These are phyloP conservation scores for Falco punctatus DNA, from an alignment of 2,113 vertebrate genomes.

Conservation along the genomic window DNA sequence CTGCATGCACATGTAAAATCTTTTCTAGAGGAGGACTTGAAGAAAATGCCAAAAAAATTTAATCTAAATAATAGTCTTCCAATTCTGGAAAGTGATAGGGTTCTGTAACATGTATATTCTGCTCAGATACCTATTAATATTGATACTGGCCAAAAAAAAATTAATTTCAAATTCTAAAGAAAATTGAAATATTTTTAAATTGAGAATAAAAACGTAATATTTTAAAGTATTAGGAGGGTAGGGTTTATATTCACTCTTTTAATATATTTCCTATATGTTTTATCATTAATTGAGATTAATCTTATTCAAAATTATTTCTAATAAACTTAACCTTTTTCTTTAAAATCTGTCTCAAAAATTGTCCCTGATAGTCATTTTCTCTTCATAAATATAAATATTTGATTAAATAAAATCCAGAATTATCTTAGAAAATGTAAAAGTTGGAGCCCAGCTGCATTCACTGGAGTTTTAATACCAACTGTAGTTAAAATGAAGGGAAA, in stretches of 20 bases:
- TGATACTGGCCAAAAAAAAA: not conserved
- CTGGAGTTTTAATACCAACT: not conserved
- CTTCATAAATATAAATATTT: not conserved
- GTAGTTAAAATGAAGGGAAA: not conserved
- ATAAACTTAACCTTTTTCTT: not conserved
- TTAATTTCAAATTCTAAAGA: not conserved
- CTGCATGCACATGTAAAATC: not conserved
- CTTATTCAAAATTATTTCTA: not conserved
- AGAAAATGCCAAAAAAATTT: not conserved
- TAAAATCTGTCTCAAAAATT: not conserved
- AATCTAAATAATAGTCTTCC: not conserved
- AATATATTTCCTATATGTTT: not conserved
- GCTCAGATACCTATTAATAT: not conserved
- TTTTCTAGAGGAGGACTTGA: not conserved
- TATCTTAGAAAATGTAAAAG: not conserved
- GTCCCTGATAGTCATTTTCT: not conserved
- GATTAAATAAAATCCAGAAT: not conserved
- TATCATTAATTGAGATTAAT: not conserved
- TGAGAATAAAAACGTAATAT: not conserved
- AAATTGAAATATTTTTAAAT: not conserved
- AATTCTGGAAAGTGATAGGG: not conserved
- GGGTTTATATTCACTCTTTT: not conserved
- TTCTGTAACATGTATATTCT: not conserved
- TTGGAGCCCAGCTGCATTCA: not conserved
- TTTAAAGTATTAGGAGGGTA: fast-evolving